Evolutionary conservation across 2,113 vertebrate species (phyloP).

Genomic region (Lamprotornis superbus): DNA sequence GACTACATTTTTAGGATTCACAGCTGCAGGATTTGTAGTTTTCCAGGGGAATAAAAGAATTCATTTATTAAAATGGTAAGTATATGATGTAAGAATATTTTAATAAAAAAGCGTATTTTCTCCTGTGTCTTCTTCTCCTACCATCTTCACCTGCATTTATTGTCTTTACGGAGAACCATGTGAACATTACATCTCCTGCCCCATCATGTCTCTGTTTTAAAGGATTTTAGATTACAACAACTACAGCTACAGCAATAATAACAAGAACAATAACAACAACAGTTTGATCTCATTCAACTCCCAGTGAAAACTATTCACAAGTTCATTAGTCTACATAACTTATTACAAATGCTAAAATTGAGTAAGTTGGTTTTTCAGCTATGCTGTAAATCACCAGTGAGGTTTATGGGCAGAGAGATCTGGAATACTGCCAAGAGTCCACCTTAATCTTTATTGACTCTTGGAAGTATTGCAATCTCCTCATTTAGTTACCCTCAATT

Average conservation of each 20-base stretch:
- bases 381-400: not conserved
- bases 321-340: not conserved
- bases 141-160: not conserved
- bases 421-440: not conserved
- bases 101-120: not conserved
- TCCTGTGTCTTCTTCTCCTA: not conserved
- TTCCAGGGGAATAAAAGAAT: conserved; percentile 99
- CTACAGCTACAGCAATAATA: too few relatives aligned
- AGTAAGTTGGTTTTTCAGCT: not conserved
- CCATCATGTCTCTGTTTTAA: not conserved
- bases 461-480: not conserved
- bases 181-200: not conserved
- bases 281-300: not conserved
- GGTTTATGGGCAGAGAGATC: not conserved
- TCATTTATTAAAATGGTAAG: conserved; percentile 96
- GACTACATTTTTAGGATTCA: conserved; percentile 96
- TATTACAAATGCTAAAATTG: not conserved
- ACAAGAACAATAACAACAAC: not conserved
- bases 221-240: not conserved
- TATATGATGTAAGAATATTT: not conserved
- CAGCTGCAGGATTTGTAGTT: conserved; percentile 94
- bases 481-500: not conserved
- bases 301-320: not conserved
- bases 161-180: not conserved
- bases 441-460: not conserved